A percentile compares a stretch with the other conserved stretches of the same genome.
Evolutionary conservation across 2,797 vertebrate species (phyloP).

Genomic region (Pseudochirops cupreus): DNA sequence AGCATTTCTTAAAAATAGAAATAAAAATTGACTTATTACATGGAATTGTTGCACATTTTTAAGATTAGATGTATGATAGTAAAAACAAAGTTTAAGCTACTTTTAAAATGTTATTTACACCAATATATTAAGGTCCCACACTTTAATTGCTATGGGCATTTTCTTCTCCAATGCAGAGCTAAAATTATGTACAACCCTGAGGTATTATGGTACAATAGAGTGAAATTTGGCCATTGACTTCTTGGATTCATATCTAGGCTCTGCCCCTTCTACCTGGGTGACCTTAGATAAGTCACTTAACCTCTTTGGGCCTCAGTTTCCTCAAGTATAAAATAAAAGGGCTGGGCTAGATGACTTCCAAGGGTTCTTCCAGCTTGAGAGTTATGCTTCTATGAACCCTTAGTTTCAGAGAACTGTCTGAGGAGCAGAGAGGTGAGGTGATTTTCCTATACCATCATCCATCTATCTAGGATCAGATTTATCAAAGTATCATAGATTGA

Average conservation of each 20-base stretch:
- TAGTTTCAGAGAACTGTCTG: neutral
- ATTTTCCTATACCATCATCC: neutral
- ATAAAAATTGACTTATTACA: conserved; percentile 16
- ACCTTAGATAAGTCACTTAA: neutral
- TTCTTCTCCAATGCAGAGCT: neutral
- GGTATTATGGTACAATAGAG: neutral
- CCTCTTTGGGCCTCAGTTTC: neutral
- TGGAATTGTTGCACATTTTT: conserved; percentile 44
- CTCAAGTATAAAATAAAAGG: neutral
- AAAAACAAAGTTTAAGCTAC: conserved; percentile 13
- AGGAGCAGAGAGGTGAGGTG: neutral
- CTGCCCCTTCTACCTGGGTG: neutral
- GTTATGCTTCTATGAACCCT: neutral
- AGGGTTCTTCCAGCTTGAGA: neutral
- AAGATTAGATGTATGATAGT: conserved; percentile 44
- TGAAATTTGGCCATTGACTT: neutral
- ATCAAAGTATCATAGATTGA: neutral
- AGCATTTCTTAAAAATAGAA: conserved; percentile 8
- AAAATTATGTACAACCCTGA: neutral
- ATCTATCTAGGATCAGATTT: neutral
- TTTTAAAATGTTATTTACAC: neutral
- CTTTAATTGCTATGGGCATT: neutral
- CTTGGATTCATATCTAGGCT: neutral
- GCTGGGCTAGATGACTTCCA: neutral
- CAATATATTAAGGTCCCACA: neutral